A percentile compares a stretch with the other conserved stretches of the same genome.
Conservation (phyloP, 1,140 invertebrate species). For the Heliconius hewitsoni region DNA sequence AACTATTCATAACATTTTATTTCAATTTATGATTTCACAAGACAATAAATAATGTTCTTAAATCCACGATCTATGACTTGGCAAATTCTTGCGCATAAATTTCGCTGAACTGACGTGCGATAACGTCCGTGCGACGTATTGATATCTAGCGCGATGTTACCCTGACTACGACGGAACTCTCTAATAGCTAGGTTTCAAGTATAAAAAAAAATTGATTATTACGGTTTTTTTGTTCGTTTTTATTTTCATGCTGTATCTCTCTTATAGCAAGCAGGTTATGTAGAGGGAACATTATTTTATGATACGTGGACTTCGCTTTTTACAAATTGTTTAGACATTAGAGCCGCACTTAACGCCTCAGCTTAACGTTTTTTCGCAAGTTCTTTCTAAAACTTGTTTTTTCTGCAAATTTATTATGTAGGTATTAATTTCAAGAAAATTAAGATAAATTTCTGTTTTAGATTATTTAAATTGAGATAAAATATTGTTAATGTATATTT, state of each 20-base stretch:
- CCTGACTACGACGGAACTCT: not conserved
- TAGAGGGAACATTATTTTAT: no score
- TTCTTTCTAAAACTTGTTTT: no score
- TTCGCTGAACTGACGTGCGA: slow-evolving; percentile 23
- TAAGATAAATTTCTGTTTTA: not conserved
- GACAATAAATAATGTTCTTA: slow-evolving; percentile 20
- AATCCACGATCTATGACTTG: slow-evolving; percentile 27
- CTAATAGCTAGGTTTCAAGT: not conserved
- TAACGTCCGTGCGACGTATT: slow-evolving; percentile 33
- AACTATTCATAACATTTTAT: not conserved
- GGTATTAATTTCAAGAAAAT: no score
- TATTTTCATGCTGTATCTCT: no score
- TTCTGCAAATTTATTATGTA: no score
- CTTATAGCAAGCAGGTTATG: no score
- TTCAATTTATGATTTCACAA: not conserved
- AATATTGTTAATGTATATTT: not conserved
- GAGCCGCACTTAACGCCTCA: no score
- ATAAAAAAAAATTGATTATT: not conserved
- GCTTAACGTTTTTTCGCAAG: no score
- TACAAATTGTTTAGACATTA: no score
- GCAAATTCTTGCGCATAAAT: slow-evolving; percentile 36
- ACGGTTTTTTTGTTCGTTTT: not conserved
- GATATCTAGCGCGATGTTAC: slow-evolving; percentile 27
- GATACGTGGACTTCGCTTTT: no score
- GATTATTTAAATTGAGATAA: not conserved